These are phyloP conservation scores for Psilanteris sp. DNA, from an alignment of 1,140 invertebrate species.

Conservation along the genomic window DNA sequence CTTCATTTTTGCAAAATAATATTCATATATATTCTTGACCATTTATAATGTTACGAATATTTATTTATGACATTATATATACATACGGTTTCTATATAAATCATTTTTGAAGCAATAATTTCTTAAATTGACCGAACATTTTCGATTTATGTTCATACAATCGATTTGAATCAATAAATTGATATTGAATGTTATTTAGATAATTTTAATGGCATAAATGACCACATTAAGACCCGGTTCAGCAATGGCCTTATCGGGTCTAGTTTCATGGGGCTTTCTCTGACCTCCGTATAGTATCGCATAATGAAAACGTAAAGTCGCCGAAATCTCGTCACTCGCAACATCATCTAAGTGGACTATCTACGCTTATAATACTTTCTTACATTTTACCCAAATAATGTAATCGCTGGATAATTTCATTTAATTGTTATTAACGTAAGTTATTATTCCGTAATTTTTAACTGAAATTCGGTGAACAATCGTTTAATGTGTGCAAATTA, in stretches of 20 bases:
- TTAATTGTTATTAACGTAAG: too few species aligned
- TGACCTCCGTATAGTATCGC: conserved; percentile 15
- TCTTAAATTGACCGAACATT: too few species aligned
- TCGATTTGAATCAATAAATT: conserved; percentile 18
- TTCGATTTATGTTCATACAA: conserved; percentile 1
- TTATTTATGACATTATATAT: too few species aligned
- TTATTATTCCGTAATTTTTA: too few species aligned
- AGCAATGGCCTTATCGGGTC: conserved; percentile 21
- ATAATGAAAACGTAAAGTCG: conserved; percentile 8
- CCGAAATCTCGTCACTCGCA: conserved; percentile 33
- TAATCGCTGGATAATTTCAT: too few species aligned
- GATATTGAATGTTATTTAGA: conserved; percentile 18
- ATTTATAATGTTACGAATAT: too few species aligned
- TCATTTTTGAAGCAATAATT: too few species aligned
- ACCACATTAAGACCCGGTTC: not conserved
- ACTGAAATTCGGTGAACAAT: too few species aligned
- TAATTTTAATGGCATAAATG: conserved; percentile 8
- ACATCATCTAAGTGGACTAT: conserved; percentile 13
- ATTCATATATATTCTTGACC: too few species aligned
- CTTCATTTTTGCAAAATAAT: too few species aligned
- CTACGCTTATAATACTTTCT: conserved; percentile 23
- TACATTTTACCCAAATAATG: conserved; percentile 20
- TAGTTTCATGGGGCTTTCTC: conserved; percentile 23
- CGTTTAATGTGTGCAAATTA: too few species aligned
- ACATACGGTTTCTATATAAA: too few species aligned